Evolutionary conservation across 2,113 vertebrate species (phyloP), one percentile per base, ranked within the genome.

Genomic region (Haemorhous mexicanus): DNA sequence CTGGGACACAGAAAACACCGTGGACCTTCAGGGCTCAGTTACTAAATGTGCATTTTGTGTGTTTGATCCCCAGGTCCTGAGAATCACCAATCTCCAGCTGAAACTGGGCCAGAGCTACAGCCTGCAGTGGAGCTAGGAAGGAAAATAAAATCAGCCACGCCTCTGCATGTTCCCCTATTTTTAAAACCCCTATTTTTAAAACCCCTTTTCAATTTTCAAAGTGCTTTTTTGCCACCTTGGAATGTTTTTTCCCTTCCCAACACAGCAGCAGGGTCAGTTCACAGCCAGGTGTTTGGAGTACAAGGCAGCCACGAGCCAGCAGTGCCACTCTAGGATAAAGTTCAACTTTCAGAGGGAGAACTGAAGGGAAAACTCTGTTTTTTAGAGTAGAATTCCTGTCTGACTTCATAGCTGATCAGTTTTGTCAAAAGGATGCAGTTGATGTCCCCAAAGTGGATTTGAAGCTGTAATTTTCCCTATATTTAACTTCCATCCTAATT

Each of bases 91-190:
- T 0, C 94, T 98, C 39, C 63, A 83, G 7, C 93, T 98, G 70
- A 6, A 2, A 1, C 83, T 98, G 44, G 97, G 97, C 55, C 46
- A 88, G 62, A 28, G 16, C 19, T 98, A 98, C 94, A 69, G 50
- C 5, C 23, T 98, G 23, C 15, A 37, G 3, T 98, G 98, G 98
- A 90, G 63, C 46, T 95, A 10, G 74, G 27, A 6, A 0, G 52
- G 10, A 4, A 7, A 63, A 23, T 1, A 16, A 1, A 55, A 2
- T 3, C 2, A 0, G 13, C 33, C 47, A 32, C 2, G 5, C 11
- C 7, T 0, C 24, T 17, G 61, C 9, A 1, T 32, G n/a, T 27
- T 35, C 3, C 32, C 68, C 68, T 1, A 1, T 0, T 43, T 91
- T 46, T 12, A n/a, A 47, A 73, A 44, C 16, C 68, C 32, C 0